A percentile compares a stretch with the other conserved stretches of the same genome.
phyloP scores from a whole-genome alignment of 2,888 invertebrate species.

The Abrostola tripartita region DNA sequence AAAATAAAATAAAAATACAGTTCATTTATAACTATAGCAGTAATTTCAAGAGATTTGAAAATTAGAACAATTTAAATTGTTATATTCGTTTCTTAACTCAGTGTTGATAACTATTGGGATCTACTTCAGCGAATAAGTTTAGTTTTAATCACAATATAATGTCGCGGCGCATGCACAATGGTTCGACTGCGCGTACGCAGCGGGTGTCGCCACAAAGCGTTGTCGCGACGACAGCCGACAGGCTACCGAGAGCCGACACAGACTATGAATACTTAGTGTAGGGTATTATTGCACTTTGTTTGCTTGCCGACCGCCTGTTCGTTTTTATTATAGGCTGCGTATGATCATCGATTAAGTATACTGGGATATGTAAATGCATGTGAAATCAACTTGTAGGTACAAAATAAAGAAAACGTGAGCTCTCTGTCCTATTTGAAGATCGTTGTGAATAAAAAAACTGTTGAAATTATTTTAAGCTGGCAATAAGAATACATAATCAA shows the following conservation, averaged over 20 bases:
- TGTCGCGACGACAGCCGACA: conserved; percentile 64
- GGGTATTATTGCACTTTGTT: conserved; percentile 39
- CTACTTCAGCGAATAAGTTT: conserved; percentile 33
- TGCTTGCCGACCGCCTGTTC: conserved; percentile 23
- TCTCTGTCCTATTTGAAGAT: too few relatives aligned
- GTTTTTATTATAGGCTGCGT: conserved; percentile 34
- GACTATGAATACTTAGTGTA: conserved; percentile 43
- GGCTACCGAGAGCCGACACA: conserved; percentile 59
- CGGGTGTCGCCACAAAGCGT: conserved; percentile 73
- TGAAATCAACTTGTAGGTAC: too few relatives aligned
- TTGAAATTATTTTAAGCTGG: too few relatives aligned
- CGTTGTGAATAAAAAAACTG: too few relatives aligned
- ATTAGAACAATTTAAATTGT: neutral
- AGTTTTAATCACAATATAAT: conserved; percentile 48
- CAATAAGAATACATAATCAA: too few relatives aligned
- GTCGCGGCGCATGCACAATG: conserved; percentile 46
- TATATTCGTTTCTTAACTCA: neutral
- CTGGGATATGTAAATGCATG: neutral
- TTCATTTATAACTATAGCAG: conserved; percentile 14
- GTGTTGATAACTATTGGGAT: conserved; percentile 1
- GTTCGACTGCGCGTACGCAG: conserved; percentile 44
- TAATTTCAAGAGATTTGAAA: neutral
- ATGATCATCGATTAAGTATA: conserved; percentile 9
- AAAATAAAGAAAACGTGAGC: too few relatives aligned
- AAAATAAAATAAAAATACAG: neutral